A percentile compares a stretch with the other conserved stretches of the same genome.
phyloP scores from a whole-genome alignment of 2,797 vertebrate genomes.

The Aphelocoma californica region DNA sequence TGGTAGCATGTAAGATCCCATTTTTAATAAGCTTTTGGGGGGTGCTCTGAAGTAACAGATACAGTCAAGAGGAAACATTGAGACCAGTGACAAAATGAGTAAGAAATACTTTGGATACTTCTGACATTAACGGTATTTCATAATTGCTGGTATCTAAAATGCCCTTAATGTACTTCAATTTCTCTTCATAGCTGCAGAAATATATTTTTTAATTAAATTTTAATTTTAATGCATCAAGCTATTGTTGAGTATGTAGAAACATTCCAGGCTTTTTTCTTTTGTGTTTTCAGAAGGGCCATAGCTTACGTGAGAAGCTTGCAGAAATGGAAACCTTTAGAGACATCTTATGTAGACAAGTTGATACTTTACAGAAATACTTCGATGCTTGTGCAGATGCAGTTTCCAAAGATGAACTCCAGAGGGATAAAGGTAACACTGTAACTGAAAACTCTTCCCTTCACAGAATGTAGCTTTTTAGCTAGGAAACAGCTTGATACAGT shows the following conservation, averaged over 20 bases:
- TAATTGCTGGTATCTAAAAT: neutral
- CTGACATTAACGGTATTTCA: neutral
- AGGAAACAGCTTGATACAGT: neutral
- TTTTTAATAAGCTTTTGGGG: neutral
- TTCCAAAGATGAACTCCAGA: slow-evolving; percentile 93
- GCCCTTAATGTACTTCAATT: neutral
- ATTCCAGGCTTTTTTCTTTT: neutral
- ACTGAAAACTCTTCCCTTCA: neutral
- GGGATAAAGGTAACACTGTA: slow-evolving; percentile 86
- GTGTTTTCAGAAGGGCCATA: slow-evolving; percentile 89
- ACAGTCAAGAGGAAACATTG: neutral
- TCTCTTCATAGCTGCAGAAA: neutral
- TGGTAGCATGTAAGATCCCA: neutral
- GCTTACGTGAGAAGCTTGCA: slow-evolving; percentile 93
- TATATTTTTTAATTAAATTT: neutral
- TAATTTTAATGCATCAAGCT: neutral
- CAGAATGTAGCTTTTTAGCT: neutral
- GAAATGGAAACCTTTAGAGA: slow-evolving; percentile 99
- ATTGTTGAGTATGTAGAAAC: neutral
- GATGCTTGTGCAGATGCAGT: slow-evolving; percentile 91
- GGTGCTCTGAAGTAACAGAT: neutral
- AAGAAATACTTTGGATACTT: neutral
- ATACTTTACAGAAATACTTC: slow-evolving; percentile 95
- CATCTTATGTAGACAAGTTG: slow-evolving; percentile 96
- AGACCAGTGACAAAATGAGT: neutral